Evolutionary conservation across 2,113 vertebrate species (phyloP).

Genomic region (Lipophrys pholis): DNA sequence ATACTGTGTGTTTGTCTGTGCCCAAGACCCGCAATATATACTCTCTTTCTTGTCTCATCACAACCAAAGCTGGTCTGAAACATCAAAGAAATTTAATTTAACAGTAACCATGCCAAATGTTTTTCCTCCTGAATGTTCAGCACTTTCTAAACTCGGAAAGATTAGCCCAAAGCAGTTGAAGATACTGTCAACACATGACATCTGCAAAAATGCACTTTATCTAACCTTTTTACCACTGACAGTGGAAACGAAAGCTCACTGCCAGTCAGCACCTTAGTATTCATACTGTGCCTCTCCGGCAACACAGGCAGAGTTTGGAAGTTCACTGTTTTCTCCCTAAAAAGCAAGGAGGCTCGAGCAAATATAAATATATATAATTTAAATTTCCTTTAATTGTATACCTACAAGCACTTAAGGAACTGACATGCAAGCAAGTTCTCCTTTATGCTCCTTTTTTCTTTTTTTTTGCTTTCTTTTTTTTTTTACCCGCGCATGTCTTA

Average conservation of each 20-base stretch:
- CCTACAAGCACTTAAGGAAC: slow-evolving; percentile 35
- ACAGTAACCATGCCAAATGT: slow-evolving; percentile 2
- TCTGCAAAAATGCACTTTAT: slow-evolving; percentile 31
- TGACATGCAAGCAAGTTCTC: slow-evolving; percentile 19
- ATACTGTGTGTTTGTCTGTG: neutral
- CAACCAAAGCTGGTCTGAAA: neutral
- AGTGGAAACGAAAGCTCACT: slow-evolving; percentile 26
- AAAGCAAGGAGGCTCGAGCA: too few relatives aligned
- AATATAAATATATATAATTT: neutral
- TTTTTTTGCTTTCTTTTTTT: neutral
- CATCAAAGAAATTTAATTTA: slow-evolving; percentile 12
- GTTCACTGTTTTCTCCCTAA: neutral
- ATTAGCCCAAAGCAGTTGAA: slow-evolving; percentile 23
- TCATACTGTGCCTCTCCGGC: slow-evolving; percentile 8
- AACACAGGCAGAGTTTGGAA: slow-evolving; percentile 21
- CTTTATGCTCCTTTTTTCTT: slow-evolving; percentile 8
- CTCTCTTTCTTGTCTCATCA: neutral
- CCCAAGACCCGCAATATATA: neutral
- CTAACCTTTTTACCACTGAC: slow-evolving; percentile 27
- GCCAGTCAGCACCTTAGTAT: slow-evolving; percentile 3
- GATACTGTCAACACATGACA: slow-evolving; percentile 31
- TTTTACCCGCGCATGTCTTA: neutral
- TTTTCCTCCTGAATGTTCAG: slow-evolving; percentile 7
- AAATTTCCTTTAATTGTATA: slow-evolving; percentile 46
- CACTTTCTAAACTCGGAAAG: slow-evolving; percentile 8